phyloP scores from a whole-genome alignment of 2,888 invertebrate genomes.

The Pachliopta kotzebuea region DNA sequence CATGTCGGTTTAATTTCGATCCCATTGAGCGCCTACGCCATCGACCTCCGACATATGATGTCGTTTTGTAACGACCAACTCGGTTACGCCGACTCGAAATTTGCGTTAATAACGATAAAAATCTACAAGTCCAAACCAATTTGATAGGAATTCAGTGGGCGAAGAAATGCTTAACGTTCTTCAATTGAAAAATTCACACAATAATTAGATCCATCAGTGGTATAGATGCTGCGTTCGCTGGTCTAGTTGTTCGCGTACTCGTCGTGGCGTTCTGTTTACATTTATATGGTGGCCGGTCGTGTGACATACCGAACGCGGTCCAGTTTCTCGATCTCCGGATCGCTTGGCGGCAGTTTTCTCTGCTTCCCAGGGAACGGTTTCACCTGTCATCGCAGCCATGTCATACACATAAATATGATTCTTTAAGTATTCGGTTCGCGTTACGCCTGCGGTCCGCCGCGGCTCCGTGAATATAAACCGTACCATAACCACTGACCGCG shows the following conservation, averaged over 20 bases:
- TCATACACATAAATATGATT: conserved; percentile 68
- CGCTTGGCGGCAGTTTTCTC: conserved; percentile 58
- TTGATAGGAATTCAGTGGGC: conserved; percentile 55
- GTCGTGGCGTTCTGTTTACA: conserved; percentile 46
- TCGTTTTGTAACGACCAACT: conserved; percentile 70
- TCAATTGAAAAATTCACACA: conserved; percentile 73
- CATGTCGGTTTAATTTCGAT: conserved; percentile 76
- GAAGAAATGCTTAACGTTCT: conserved; percentile 47
- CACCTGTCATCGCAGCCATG: conserved; percentile 63
- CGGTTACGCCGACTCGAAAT: conserved; percentile 65
- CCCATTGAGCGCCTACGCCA: conserved; percentile 72
- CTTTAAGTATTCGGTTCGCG: conserved; percentile 66
- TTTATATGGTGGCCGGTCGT: conserved; percentile 53
- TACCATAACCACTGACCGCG: conserved; percentile 44
- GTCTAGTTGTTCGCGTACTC: conserved; percentile 46
- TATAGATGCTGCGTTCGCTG: conserved; percentile 35
- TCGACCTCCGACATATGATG: conserved; percentile 60
- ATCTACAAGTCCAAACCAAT: conserved; percentile 42
- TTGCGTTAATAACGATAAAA: conserved; percentile 59
- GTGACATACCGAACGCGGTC: conserved; percentile 46
- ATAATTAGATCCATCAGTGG: conserved; percentile 71
- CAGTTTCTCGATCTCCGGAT: conserved; percentile 55
- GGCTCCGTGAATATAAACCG: conserved; percentile 64
- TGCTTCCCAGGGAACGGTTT: conserved; percentile 59
- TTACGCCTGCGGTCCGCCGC: conserved; percentile 38